Conservation (phyloP, 2,797 vertebrate species). For the Xiphophorus birchmanni region DNA sequence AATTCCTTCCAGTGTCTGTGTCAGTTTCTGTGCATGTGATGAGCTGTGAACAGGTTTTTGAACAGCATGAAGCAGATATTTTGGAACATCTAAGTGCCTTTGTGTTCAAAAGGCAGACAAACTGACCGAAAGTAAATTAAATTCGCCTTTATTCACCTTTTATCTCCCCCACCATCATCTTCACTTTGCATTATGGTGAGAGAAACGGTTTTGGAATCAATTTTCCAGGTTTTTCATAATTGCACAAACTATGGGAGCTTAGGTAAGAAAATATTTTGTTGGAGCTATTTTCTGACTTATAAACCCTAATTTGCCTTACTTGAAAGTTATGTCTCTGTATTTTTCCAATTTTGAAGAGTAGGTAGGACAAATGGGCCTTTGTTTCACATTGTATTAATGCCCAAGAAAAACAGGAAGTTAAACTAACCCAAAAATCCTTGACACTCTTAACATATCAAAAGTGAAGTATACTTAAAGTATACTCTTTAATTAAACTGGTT, state of each 20-base stretch:
- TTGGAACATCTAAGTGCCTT: slow-evolving; percentile 64
- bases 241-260: neutral
- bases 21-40: slow-evolving; percentile 62
- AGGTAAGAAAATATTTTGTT: neutral
- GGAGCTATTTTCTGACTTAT: neutral
- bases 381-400: neutral
- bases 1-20: slow-evolving; percentile 58
- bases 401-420: neutral
- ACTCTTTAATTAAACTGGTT: neutral
- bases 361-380: neutral
- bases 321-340: neutral
- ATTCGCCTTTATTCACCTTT: slow-evolving; percentile 3
- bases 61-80: slow-evolving; percentile 51
- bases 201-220: neutral
- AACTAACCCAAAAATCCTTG: neutral
- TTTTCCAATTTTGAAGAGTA: neutral
- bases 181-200: neutral
- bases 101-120: slow-evolving; percentile 46
- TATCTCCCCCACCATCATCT: neutral
- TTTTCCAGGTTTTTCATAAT: neutral
- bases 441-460: neutral
- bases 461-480: neutral
- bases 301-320: neutral
- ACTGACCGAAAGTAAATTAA: slow-evolving; percentile 22
- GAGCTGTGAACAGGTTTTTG: slow-evolving; percentile 63